A percentile compares a stretch with the other conserved stretches of the same genome.
Evolutionary conservation across 2,888 invertebrate genomes (phyloP).

Genomic region (Pyrrhosoma nymphula): DNA sequence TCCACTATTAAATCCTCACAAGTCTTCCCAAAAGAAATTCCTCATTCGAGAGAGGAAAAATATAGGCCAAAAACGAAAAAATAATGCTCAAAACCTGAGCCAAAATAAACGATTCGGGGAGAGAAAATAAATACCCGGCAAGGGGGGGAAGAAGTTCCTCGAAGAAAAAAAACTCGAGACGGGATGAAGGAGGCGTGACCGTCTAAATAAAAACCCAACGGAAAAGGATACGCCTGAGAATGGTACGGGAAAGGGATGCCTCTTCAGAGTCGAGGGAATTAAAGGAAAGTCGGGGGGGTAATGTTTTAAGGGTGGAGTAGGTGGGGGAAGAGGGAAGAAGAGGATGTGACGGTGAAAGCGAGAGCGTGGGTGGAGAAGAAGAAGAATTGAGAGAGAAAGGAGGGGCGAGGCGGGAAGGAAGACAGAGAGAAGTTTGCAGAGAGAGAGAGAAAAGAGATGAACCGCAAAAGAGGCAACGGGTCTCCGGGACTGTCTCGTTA

Average conservation of each 20-base stretch:
- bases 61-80: too few species aligned
- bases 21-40: too few species aligned
- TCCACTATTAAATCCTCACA: too few species aligned
- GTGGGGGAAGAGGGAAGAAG: background rate
- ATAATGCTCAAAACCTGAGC: background rate
- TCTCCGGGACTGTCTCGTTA: background rate
- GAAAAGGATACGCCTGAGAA: background rate
- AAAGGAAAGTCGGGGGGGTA: background rate
- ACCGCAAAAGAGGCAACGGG: background rate
- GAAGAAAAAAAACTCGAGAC: background rate
- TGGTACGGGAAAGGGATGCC: background rate
- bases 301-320: too few species aligned
- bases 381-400: background rate
- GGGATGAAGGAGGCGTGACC: conserved; percentile 1
- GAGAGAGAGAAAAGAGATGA: background rate
- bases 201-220: background rate
- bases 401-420: background rate
- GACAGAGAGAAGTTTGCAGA: background rate
- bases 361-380: background rate
- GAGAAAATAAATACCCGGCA: background rate
- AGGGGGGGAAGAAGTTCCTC: background rate
- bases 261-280: background rate
- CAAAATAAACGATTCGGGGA: background rate
- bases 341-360: background rate
- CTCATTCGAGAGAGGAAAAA: background rate